These are phyloP conservation scores for Urosaurus nigricauda DNA, from an alignment of 2,797 vertebrate genomes.

Conservation along the genomic window DNA sequence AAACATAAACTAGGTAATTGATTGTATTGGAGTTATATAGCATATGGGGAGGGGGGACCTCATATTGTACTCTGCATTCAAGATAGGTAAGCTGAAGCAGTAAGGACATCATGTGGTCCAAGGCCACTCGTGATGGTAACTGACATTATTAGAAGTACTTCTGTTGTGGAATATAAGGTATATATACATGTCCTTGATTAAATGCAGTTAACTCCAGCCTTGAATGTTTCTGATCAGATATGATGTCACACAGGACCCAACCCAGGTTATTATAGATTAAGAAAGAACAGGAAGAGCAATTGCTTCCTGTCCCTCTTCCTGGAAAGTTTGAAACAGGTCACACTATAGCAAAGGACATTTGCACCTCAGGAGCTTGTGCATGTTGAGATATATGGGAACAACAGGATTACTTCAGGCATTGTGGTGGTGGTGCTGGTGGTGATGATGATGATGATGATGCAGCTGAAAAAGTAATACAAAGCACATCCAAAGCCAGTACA, in stretches of 20 bases:
- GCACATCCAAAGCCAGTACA: not conserved
- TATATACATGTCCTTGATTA: not conserved
- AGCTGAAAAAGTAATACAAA: not conserved
- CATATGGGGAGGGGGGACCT: too few relatives aligned
- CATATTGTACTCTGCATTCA: not conserved
- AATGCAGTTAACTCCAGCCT: not conserved
- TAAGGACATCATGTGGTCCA: not conserved
- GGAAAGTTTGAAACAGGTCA: too few relatives aligned
- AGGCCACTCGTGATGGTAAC: not conserved
- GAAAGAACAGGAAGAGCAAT: too few relatives aligned
- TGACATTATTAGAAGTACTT: not conserved
- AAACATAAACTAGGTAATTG: not conserved
- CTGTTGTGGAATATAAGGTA: not conserved
- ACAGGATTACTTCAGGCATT: too few relatives aligned
- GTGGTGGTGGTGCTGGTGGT: too few relatives aligned
- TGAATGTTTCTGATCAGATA: not conserved
- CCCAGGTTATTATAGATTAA: too few relatives aligned
- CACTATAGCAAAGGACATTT: too few relatives aligned
- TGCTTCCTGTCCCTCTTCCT: too few relatives aligned
- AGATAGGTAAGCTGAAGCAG: not conserved
- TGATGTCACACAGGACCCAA: not conserved
- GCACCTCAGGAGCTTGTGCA: too few relatives aligned
- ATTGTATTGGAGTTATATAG: not conserved
- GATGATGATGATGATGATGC: not conserved
- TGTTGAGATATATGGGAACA: too few relatives aligned